These are phyloP conservation scores for Hemicrepidius hirtus DNA, from an alignment of 2,888 invertebrate species.

Conservation along the genomic window DNA sequence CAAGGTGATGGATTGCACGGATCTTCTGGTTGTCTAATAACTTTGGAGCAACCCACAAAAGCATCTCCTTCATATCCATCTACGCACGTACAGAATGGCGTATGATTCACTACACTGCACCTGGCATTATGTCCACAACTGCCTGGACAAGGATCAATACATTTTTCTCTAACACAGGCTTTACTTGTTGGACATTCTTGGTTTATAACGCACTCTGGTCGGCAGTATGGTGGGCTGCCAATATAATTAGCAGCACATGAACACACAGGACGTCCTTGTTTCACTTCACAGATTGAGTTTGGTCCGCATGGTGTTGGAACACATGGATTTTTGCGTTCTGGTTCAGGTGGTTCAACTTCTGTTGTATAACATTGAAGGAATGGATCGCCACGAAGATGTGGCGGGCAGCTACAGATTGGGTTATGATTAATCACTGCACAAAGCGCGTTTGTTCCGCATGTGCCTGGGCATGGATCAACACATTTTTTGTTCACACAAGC, in stretches of 20 bases:
- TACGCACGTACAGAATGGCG: slow-evolving; percentile 87
- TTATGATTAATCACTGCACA: slow-evolving; percentile 90
- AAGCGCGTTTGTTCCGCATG: slow-evolving; percentile 84
- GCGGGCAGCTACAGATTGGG: slow-evolving; percentile 87
- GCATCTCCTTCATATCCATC: slow-evolving; percentile 89
- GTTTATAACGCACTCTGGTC: slow-evolving; percentile 88
- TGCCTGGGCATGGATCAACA: slow-evolving; percentile 88
- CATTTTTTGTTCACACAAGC: slow-evolving; percentile 89
- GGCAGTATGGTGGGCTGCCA: slow-evolving; percentile 87
- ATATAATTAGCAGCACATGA: slow-evolving; percentile 87
- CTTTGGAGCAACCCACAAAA: slow-evolving; percentile 84
- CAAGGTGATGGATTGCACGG: slow-evolving; percentile 89
- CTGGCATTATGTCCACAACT: slow-evolving; percentile 87
- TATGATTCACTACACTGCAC: slow-evolving; percentile 86
- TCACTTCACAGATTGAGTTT: slow-evolving; percentile 89
- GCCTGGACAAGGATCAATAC: slow-evolving; percentile 86
- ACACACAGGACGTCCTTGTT: slow-evolving; percentile 85
- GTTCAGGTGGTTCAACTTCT: slow-evolving; percentile 71
- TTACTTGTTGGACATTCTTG: slow-evolving; percentile 86
- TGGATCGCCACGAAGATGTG: slow-evolving; percentile 87
- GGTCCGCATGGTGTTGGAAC: slow-evolving; percentile 80
- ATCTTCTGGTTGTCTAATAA: slow-evolving; percentile 69
- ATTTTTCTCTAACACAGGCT: slow-evolving; percentile 89
- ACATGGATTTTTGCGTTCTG: slow-evolving; percentile 77
- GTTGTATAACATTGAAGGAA: slow-evolving; percentile 80